Evolutionary conservation across 2,888 invertebrate species (phyloP).

Genomic region (Melolontha melolontha): DNA sequence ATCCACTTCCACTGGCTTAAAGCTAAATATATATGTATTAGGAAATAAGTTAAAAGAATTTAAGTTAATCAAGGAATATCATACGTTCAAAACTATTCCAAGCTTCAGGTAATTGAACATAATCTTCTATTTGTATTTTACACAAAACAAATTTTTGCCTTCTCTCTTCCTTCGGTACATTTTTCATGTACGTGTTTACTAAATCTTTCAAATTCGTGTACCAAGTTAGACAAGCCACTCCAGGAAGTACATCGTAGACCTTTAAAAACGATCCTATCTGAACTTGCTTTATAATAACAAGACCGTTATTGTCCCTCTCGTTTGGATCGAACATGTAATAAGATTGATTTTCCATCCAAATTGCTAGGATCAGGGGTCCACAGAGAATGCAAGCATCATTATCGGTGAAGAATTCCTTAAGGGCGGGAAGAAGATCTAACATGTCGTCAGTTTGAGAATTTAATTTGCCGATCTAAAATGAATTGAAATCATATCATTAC

Average conservation of each 20-base stretch:
- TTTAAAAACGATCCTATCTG: slow-evolving; percentile 51
- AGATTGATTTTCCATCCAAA: slow-evolving; percentile 63
- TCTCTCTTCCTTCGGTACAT: slow-evolving; percentile 56
- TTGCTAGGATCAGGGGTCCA: slow-evolving; percentile 62
- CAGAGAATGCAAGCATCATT: slow-evolving; percentile 61
- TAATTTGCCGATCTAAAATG: slow-evolving; percentile 56
- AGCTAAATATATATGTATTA: slow-evolving; percentile 23
- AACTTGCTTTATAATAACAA: slow-evolving; percentile 48
- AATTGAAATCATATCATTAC: too few relatives aligned
- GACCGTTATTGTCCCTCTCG: slow-evolving; percentile 61
- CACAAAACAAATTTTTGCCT: slow-evolving; percentile 59
- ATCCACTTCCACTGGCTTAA: slow-evolving; percentile 57
- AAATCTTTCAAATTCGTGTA: slow-evolving; percentile 60
- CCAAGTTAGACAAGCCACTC: slow-evolving; percentile 63
- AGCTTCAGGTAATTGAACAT: slow-evolving; percentile 55
- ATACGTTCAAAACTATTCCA: slow-evolving; percentile 63
- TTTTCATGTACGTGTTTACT: slow-evolving; percentile 61
- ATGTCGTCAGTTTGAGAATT: slow-evolving; percentile 56
- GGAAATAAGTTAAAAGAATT: background rate
- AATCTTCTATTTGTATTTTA: slow-evolving; percentile 60
- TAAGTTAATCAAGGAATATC: background rate
- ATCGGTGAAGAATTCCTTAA: slow-evolving; percentile 60
- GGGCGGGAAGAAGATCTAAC: slow-evolving; percentile 59
- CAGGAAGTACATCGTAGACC: slow-evolving; percentile 52
- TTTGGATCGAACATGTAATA: slow-evolving; percentile 67